A percentile compares a stretch with the other conserved stretches of the same genome.
Conservation (phyloP, 2,888 invertebrate genomes). For the Acanthosepion pharaonis region DNA sequence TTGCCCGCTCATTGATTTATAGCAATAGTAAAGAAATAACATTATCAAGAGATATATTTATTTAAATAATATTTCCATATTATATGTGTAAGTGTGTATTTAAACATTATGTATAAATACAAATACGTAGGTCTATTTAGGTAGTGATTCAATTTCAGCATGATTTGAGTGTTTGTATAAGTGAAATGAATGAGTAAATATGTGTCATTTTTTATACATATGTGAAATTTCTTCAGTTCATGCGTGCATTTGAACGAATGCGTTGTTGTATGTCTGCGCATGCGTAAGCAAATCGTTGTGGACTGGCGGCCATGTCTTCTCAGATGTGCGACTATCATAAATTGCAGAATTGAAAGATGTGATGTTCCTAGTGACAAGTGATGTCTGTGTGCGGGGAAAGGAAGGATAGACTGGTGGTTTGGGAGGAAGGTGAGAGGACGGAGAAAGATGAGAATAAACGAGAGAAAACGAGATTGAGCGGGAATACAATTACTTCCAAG, state of each 20-base stretch:
- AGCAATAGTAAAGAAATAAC: neutral
- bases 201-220: neutral
- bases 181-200: neutral
- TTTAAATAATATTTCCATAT: neutral
- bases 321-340: conserved; percentile 33
- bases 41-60: neutral
- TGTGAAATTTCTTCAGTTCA: neutral
- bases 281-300: neutral
- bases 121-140: neutral
- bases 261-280: neutral
- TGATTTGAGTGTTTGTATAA: neutral
- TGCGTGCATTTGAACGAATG: neutral
- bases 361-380: conserved; percentile 9
- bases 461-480: conserved; percentile 10
- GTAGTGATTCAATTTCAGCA: too few relatives aligned
- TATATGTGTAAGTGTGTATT: neutral
- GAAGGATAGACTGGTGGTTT: conserved; percentile 33
- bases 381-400: conserved; percentile 4
- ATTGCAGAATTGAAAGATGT: conserved; percentile 10
- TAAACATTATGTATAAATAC: neutral
- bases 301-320: conserved; percentile 14
- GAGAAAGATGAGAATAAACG: conserved; percentile 22
- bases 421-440: neutral
- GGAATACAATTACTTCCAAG: conserved; percentile 8
- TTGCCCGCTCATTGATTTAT: neutral